A percentile compares a stretch with the other conserved stretches of the same genome.
Evolutionary conservation across 2,797 vertebrate genomes (phyloP).

Genomic region (Propithecus deckenii): DNA sequence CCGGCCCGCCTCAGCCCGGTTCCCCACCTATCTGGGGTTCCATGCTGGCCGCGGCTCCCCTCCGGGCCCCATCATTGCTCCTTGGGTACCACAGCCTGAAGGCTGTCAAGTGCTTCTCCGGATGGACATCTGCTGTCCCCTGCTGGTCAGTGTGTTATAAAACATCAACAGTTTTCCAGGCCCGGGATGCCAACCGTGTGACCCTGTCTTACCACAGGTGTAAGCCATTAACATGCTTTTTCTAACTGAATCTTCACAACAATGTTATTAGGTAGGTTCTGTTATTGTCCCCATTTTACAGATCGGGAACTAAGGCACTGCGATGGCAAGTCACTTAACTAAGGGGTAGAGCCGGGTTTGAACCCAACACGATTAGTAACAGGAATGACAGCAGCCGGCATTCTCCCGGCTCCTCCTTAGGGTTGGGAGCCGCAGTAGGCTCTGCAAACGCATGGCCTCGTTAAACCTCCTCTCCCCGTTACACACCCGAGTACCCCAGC

Average conservation of each 20-base stretch:
- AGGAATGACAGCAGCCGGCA: not conserved
- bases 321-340: not conserved
- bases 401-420: not conserved
- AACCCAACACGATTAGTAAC: not conserved
- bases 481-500: not conserved
- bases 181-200: too few relatives aligned
- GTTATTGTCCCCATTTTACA: not conserved
- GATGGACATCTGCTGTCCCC: slow-evolving; percentile 14
- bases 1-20: not conserved
- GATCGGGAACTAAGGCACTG: not conserved
- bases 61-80: rapidly evolving
- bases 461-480: not conserved
- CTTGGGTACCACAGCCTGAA: not conserved
- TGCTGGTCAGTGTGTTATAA: slow-evolving; percentile 31
- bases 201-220: too few relatives aligned
- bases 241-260: not conserved
- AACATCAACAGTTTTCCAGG: not conserved
- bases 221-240: not conserved
- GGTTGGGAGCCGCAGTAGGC: not conserved
- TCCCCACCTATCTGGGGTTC: not conserved
- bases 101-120: not conserved
- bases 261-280: not conserved
- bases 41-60: not conserved
- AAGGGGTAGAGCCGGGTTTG: not conserved
- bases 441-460: not conserved